Percentiles rank a stretch among this genome's conserved stretches.
Conservation (phyloP, 2,888 invertebrate genomes). For the Silvanus unidentatus region DNA sequence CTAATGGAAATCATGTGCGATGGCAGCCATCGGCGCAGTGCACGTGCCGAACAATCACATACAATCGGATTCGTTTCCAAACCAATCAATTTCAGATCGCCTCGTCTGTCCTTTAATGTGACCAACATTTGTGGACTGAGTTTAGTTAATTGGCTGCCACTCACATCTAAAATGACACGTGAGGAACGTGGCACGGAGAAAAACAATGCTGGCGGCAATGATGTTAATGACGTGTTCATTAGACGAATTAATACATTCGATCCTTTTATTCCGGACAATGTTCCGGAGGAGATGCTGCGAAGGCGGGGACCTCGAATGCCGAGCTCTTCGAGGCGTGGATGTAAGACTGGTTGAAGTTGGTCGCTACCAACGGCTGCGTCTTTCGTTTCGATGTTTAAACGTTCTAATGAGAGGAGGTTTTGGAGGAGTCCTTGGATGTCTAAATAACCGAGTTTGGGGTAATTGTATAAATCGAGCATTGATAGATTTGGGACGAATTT, state of each 20-base stretch:
- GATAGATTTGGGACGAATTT: conserved; percentile 65
- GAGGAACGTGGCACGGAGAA: conserved; percentile 86
- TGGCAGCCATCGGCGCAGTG: conserved; percentile 73
- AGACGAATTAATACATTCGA: conserved; percentile 66
- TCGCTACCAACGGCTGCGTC: conserved; percentile 76
- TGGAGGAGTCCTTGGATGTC: conserved; percentile 82
- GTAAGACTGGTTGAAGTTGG: conserved; percentile 70
- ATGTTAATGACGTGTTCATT: conserved; percentile 72
- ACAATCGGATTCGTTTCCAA: conserved; percentile 73
- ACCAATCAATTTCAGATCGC: conserved; percentile 68
- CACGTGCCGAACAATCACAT: conserved; percentile 79
- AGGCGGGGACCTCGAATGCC: conserved; percentile 70
- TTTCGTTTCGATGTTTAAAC: conserved; percentile 79
- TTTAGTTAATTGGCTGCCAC: conserved; percentile 70
- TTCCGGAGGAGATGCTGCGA: conserved; percentile 73
- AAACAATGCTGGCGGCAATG: conserved; percentile 73
- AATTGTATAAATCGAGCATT: conserved; percentile 64
- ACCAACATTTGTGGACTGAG: conserved; percentile 72
- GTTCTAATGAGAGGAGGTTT: conserved; percentile 65
- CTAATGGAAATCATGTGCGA: conserved; percentile 53
- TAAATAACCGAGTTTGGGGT: conserved; percentile 74
- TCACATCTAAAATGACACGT: conserved; percentile 69
- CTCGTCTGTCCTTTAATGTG: conserved; percentile 74
- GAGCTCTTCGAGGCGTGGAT: conserved; percentile 69
- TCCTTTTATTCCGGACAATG: conserved; percentile 75